phyloP scores from a whole-genome alignment of 2,797 vertebrate genomes.

The Danionella dracula region DNA sequence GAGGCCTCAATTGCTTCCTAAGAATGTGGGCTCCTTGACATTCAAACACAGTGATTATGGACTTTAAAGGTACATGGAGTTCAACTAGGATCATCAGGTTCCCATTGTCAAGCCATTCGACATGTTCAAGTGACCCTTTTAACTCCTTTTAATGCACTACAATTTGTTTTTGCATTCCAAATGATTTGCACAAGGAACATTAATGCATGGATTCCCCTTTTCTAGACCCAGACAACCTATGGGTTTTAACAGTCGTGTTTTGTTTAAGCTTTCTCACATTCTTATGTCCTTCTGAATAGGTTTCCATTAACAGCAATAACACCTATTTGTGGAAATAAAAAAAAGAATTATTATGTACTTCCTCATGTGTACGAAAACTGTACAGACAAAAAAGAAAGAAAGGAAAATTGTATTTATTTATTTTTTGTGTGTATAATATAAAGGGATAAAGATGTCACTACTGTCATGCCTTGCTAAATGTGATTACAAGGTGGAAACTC shows the following conservation, averaged over 20 bases:
- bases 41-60: no score
- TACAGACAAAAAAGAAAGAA: conserved; percentile 33
- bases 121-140: no score
- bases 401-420: conserved; percentile 55
- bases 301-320: conserved; percentile 82
- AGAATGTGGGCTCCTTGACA: no score
- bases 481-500: conserved; percentile 63
- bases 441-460: conserved; percentile 71
- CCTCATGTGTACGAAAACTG: conserved; percentile 56
- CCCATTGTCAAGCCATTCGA: no score
- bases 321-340: conserved; percentile 69
- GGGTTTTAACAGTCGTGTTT: conserved; percentile 24
- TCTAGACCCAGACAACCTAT: conserved; percentile 43
- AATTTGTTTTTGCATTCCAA: conserved; percentile 52
- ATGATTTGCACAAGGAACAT: conserved; percentile 57
- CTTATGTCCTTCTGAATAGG: conserved; percentile 60
- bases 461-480: conserved; percentile 71
- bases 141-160: no score
- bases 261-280: conserved; percentile 45
- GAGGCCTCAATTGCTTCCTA: no score
- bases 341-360: conserved; percentile 55
- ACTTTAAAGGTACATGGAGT: no score
- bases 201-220: no score
- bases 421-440: conserved; percentile 72
- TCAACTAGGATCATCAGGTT: no score